Percentiles rank a stretch among this genome's conserved stretches.
These are phyloP conservation scores for Chloroceryle aenea DNA, from an alignment of 2,113 vertebrate genomes.

Conservation along the genomic window DNA sequence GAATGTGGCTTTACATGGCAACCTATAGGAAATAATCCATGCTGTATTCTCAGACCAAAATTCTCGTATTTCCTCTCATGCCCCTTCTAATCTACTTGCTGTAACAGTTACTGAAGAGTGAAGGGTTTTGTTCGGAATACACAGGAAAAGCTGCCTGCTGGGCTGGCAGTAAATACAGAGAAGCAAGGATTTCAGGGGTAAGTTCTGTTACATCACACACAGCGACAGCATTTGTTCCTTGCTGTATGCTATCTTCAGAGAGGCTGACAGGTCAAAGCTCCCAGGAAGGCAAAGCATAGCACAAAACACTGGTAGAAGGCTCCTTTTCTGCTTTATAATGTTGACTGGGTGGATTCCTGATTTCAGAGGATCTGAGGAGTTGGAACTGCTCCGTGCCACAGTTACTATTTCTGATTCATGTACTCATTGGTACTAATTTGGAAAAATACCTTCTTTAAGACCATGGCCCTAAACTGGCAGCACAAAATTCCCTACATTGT, in stretches of 20 bases:
- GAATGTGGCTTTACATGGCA: conserved; percentile 12
- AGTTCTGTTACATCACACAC: not conserved
- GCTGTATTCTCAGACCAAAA: not conserved
- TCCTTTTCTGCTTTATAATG: not conserved
- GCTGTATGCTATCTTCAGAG: not conserved
- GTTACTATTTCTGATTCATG: not conserved
- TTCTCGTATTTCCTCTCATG: conserved; percentile 4
- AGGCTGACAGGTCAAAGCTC: not conserved
- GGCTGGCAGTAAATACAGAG: not conserved
- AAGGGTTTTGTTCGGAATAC: not conserved
- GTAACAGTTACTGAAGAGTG: not conserved
- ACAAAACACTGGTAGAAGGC: not conserved
- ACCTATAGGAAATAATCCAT: conserved; percentile 31
- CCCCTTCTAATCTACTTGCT: conserved; percentile 12
- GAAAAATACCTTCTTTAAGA: not conserved
- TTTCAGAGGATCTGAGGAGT: not conserved
- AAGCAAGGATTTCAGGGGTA: not conserved
- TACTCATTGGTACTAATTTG: not conserved
- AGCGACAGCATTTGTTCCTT: not conserved
- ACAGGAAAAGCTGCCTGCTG: not conserved
- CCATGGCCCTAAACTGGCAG: not conserved
- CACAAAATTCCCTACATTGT: not conserved
- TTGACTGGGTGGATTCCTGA: not conserved
- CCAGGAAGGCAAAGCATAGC: not conserved
- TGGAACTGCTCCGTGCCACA: not conserved